Percentiles rank a stretch among this genome's conserved stretches.
These are phyloP conservation scores for Percina caprodes DNA, from an alignment of 2,113 vertebrate species.

Conservation along the genomic window DNA sequence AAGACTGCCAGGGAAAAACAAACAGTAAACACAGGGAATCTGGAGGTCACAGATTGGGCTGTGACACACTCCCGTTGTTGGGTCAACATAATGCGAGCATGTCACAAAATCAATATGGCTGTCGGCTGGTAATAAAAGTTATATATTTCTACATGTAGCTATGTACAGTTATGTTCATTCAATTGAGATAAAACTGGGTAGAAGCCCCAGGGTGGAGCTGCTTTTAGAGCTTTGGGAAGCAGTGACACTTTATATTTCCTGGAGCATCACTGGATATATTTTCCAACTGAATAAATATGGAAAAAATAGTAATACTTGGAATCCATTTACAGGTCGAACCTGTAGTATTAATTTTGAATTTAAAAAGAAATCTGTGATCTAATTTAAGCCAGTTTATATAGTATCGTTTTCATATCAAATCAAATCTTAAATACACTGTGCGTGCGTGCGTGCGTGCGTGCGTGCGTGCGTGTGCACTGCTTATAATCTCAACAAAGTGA, in stretches of 20 bases:
- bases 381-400: not conserved
- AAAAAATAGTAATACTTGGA: not conserved
- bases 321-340: not conserved
- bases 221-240: conserved; percentile 25
- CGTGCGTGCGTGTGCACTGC: not conserved
- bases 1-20: no score
- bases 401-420: not conserved
- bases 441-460: not conserved
- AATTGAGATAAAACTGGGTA: conserved; percentile 12
- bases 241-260: conserved; percentile 33
- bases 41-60: no score
- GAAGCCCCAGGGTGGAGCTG: conserved; percentile 16
- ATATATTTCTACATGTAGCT: not conserved
- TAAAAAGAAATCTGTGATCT: no score
- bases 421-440: not conserved
- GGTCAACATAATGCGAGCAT: no score
- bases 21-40: no score
- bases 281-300: conserved; percentile 22
- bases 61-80: no score
- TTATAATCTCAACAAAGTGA: not conserved
- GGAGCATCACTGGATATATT: conserved; percentile 1
- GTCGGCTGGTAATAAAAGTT: not conserved
- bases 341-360: not conserved
- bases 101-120: no score
- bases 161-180: not conserved